phyloP scores from a whole-genome alignment of 2,888 invertebrate genomes.

The Tachina lurida region DNA sequence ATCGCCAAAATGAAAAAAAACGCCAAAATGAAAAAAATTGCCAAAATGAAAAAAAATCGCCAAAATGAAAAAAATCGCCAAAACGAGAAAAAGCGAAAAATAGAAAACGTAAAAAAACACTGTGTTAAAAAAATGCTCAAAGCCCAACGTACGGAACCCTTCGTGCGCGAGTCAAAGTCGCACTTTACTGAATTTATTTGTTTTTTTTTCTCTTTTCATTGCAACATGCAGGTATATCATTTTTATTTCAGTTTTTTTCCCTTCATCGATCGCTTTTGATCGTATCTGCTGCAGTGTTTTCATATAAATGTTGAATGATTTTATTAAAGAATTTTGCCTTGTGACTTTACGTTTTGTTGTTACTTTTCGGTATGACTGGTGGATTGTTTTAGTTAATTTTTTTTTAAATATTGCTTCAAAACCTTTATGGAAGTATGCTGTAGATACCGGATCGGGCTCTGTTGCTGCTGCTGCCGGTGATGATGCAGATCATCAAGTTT shows the following conservation, averaged over 20 bases:
- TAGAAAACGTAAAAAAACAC: no score
- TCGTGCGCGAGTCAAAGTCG: no score
- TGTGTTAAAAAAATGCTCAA: no score
- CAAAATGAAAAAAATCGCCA: no score
- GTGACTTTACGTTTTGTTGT: slow-evolving; percentile 58
- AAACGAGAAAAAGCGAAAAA: no score
- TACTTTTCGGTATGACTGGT: slow-evolving; percentile 32
- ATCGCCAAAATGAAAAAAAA: no score
- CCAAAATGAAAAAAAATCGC: no score
- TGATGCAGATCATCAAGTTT: slow-evolving; percentile 54
- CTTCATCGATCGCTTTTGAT: slow-evolving; percentile 37
- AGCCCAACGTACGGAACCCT: no score
- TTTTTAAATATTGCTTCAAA: slow-evolving; percentile 5
- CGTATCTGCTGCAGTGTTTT: slow-evolving; percentile 38
- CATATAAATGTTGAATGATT: slow-evolving; percentile 66
- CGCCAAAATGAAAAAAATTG: no score
- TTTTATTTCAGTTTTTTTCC: slow-evolving; percentile 17
- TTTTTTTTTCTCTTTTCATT: slow-evolving; percentile 18
- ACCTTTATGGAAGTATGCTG: background rate
- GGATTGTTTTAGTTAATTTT: slow-evolving; percentile 20
- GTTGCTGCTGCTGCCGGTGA: slow-evolving; percentile 7
- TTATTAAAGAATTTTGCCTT: slow-evolving; percentile 70
- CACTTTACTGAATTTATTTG: no score
- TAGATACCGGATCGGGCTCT: slow-evolving; percentile 1
- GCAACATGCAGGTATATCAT: background rate